Percentiles rank a stretch among this genome's conserved stretches.
phyloP scores from a whole-genome alignment of 2,797 vertebrate genomes.

The Cirrhinus molitorella region DNA sequence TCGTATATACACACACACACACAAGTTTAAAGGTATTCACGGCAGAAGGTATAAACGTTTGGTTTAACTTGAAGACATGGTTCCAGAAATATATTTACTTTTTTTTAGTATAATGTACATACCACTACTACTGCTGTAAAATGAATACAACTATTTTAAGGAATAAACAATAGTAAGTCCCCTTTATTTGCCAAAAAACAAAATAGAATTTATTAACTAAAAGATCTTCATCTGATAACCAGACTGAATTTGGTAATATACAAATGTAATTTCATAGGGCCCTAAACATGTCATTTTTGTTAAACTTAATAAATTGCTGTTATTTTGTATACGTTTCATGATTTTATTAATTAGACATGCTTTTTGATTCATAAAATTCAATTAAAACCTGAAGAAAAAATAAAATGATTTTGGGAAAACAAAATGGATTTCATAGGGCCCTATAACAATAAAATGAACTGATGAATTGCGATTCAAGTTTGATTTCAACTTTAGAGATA shows the following conservation, averaged over 20 bases:
- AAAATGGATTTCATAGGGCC: background rate
- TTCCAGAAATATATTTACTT: background rate
- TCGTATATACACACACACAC: background rate
- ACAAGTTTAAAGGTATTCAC: background rate
- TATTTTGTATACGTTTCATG: background rate
- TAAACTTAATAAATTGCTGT: background rate
- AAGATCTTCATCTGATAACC: too few species aligned
- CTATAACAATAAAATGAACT: background rate
- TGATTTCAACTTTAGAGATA: background rate
- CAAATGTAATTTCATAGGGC: slow-evolving; percentile 5
- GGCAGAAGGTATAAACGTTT: background rate
- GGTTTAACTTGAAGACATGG: background rate
- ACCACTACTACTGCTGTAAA: background rate
- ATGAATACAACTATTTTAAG: background rate
- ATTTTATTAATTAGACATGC: background rate
- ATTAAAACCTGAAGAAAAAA: background rate
- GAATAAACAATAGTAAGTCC: background rate
- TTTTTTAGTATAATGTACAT: background rate
- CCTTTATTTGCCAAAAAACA: too few species aligned
- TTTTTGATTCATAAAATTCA: background rate
- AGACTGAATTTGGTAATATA: too few species aligned
- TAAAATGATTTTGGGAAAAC: background rate
- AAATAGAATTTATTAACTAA: too few species aligned
- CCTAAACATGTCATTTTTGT: background rate
- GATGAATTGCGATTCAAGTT: background rate